Percentiles rank a stretch among this genome's conserved stretches.
Conservation (phyloP, 2,113 vertebrate genomes). For the Oophaga pumilio region DNA sequence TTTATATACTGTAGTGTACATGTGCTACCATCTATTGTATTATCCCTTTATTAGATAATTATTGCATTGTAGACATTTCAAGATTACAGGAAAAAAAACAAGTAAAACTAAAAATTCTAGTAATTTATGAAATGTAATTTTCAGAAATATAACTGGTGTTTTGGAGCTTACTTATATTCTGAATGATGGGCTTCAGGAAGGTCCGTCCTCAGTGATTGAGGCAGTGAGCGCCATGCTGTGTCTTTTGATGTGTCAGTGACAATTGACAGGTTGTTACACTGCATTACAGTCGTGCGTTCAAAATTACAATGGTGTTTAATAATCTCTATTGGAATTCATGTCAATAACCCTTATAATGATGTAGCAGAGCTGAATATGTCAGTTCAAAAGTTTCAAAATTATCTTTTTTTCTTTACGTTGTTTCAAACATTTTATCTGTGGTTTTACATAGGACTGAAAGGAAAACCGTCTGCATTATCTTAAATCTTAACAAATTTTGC, state of each 20-base stretch:
- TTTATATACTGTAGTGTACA: background rate
- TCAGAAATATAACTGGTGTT: background rate
- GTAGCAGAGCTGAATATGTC: background rate
- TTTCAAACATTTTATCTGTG: background rate
- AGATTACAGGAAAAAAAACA: background rate
- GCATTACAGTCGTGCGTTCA: background rate
- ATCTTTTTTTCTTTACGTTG: background rate
- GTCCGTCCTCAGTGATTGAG: background rate
- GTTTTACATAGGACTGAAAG: background rate
- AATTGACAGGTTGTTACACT: background rate
- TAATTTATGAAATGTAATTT: background rate
- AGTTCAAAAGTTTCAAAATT: background rate
- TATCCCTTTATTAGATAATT: background rate
- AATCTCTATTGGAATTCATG: background rate
- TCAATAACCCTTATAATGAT: background rate
- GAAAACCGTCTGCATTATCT: background rate
- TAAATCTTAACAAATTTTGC: background rate
- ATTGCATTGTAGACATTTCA: background rate
- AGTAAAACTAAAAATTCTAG: background rate
- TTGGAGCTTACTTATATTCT: background rate
- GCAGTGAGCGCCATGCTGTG: background rate
- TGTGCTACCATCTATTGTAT: background rate
- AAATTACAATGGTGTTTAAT: background rate
- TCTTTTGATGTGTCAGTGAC: background rate
- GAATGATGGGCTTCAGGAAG: background rate